A percentile compares a stretch with the other conserved stretches of the same genome.
These are phyloP conservation scores for Chaetops frenatus DNA, from an alignment of 2,113 vertebrate genomes.

Conservation along the genomic window DNA sequence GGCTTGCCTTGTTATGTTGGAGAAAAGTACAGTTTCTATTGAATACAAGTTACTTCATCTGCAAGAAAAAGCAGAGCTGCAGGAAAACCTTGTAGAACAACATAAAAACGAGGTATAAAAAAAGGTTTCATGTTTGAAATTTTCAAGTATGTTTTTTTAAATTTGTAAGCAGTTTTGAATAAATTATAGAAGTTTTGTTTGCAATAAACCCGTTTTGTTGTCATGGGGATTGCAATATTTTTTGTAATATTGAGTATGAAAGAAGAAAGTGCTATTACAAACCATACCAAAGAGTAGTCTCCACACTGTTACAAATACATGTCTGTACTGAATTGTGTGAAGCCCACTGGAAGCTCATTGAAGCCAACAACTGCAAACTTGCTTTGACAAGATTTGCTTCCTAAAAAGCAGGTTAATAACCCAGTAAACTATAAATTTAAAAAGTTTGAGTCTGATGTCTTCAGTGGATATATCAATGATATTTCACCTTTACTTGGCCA, in stretches of 20 bases:
- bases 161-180: background rate
- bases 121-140: background rate
- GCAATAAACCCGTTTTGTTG: background rate
- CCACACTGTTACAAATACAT: background rate
- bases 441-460: background rate
- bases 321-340: background rate
- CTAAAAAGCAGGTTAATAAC: background rate
- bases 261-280: background rate
- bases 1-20: constrained; percentile 67
- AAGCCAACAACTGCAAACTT: background rate
- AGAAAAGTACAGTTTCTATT: constrained; percentile 62
- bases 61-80: constrained; percentile 68
- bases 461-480: background rate
- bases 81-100: constrained; percentile 66
- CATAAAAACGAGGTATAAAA: constrained; percentile 72
- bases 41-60: constrained; percentile 72
- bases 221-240: background rate
- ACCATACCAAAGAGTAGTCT: background rate
- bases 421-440: background rate
- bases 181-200: background rate
- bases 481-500: background rate
- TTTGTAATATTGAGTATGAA: background rate
- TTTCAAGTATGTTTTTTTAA: background rate
- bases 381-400: background rate
- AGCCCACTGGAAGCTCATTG: background rate